A percentile compares a stretch with the other conserved stretches of the same genome.
Conservation (phyloP, 2,113 vertebrate species). For the Aix galericulata region DNA sequence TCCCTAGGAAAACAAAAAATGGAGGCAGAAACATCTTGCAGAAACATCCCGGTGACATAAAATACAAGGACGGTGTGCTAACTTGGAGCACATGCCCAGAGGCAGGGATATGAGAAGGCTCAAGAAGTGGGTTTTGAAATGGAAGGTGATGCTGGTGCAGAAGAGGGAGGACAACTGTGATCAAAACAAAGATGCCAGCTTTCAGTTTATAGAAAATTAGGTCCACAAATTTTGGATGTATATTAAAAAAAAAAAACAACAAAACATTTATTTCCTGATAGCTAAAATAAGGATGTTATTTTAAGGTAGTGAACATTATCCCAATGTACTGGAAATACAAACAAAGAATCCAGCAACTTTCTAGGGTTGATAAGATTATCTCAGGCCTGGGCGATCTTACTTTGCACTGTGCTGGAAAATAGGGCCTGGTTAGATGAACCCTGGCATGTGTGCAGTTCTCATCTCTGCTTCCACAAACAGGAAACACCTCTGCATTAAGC, state of each 20-base stretch:
- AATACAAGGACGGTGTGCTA: not conserved
- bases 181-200: not conserved
- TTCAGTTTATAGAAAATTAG: not conserved
- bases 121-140: not conserved
- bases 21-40: constrained; percentile 1
- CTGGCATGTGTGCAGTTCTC: not conserved
- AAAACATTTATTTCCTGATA: not conserved
- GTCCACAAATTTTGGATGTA: not conserved
- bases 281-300: not conserved
- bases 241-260: not conserved
- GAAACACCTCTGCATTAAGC: not conserved
- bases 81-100: not conserved
- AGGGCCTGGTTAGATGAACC: not conserved
- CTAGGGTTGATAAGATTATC: not conserved
- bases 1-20: not conserved
- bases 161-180: not conserved
- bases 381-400: not conserved
- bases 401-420: not conserved
- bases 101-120: not conserved
- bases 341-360: not conserved
- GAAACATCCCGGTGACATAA: not conserved
- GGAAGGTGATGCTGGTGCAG: not conserved
- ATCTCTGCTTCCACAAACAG: not conserved
- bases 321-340: not conserved
- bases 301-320: not conserved